Conservation (phyloP, 1,140 invertebrate genomes). For the Anoplolepis gracilipes region DNA sequence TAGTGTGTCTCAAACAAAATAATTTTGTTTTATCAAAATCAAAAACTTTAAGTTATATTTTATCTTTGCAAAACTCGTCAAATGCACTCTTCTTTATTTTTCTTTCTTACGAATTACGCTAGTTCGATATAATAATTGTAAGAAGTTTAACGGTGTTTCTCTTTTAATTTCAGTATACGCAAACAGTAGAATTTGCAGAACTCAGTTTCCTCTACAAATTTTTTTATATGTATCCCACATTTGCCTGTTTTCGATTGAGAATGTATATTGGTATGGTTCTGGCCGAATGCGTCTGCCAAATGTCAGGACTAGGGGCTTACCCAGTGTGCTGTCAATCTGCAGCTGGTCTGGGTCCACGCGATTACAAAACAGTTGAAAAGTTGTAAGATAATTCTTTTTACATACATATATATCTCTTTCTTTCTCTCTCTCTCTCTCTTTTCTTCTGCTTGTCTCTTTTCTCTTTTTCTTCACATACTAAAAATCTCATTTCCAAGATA, state of each 20-base stretch:
- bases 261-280: slow-evolving; percentile 96
- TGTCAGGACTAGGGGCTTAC: slow-evolving; percentile 96
- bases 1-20: too few relatives aligned
- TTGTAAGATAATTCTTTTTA: slow-evolving; percentile 73
- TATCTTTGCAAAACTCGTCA: too few relatives aligned
- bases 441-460: background rate
- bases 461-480: too few relatives aligned
- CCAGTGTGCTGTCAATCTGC: slow-evolving; percentile 90
- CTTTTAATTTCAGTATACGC: slow-evolving; percentile 89
- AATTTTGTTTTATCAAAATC: too few relatives aligned
- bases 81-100: background rate
- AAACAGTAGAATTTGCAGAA: slow-evolving; percentile 89
- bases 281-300: slow-evolving; percentile 96
- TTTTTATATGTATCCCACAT: slow-evolving; percentile 94
- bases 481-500: background rate
- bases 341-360: slow-evolving; percentile 93
- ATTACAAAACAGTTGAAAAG: slow-evolving; percentile 78
- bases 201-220: slow-evolving; percentile 91
- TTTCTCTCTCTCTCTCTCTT: background rate
- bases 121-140: background rate
- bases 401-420: too few relatives aligned
- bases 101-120: too few relatives aligned
- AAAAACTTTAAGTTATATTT: too few relatives aligned
- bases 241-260: slow-evolving; percentile 94
- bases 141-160: background rate